Evolutionary conservation across 1,140 invertebrate genomes (phyloP).

Genomic region (Drosophila albomicans): DNA sequence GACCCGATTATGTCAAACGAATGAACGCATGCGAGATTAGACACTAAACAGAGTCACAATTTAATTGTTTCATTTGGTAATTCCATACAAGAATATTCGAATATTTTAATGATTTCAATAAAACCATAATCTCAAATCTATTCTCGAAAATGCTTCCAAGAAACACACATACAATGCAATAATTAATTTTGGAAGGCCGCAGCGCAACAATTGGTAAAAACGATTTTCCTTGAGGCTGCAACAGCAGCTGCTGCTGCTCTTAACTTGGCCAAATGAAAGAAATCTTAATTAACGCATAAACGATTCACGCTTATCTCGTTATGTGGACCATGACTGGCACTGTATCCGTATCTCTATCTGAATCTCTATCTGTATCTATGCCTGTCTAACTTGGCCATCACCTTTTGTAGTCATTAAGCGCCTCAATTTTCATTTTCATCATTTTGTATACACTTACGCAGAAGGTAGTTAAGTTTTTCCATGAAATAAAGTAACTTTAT

Average conservation of each 20-base stretch:
- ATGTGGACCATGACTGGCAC: slow-evolving; percentile 38
- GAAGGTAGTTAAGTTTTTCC: neutral
- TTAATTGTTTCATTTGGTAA: slow-evolving; percentile 3
- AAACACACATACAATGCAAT: slow-evolving; percentile 2
- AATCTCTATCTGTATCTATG: slow-evolving; percentile 43
- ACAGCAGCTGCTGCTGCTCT: slow-evolving; percentile 21
- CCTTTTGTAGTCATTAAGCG: slow-evolving; percentile 70
- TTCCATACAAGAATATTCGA: neutral
- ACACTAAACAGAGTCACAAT: neutral
- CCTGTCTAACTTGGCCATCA: slow-evolving; percentile 41
- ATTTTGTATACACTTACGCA: neutral
- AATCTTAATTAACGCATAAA: slow-evolving; percentile 78
- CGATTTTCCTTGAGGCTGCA: slow-evolving; percentile 4
- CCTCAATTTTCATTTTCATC: slow-evolving; percentile 55
- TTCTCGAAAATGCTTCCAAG: neutral
- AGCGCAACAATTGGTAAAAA: neutral
- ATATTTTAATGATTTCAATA: neutral
- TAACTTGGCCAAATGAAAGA: slow-evolving; percentile 47
- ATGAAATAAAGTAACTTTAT: neutral
- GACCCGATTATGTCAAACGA: slow-evolving; percentile 23
- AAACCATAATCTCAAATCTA: neutral
- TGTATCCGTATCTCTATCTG: slow-evolving; percentile 36
- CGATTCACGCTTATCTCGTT: slow-evolving; percentile 72
- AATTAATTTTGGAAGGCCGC: slow-evolving; percentile 8
- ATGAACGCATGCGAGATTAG: neutral